A percentile compares a stretch with the other conserved stretches of the same genome.
Conservation (phyloP, 2,797 vertebrate genomes). For the Clarias laeviceps region DNA sequence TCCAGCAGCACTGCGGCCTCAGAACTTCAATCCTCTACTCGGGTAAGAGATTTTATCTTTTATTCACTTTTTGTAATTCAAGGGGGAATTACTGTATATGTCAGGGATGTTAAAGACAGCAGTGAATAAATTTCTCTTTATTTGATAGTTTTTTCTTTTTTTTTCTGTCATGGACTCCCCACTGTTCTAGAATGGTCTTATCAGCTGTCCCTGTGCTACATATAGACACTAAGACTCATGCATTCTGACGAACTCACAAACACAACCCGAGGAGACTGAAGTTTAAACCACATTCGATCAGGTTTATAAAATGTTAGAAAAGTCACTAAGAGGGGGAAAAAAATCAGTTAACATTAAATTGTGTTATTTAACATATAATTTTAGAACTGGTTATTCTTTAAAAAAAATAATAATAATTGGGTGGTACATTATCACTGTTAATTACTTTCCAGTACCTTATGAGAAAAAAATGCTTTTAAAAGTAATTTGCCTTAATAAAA, state of each 20-base stretch:
- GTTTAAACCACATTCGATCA: neutral
- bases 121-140: neutral
- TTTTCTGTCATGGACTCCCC: neutral
- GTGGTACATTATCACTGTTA: neutral
- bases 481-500: neutral
- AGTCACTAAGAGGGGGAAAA: too few species aligned
- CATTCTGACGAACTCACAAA: slow-evolving; percentile 38
- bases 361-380: neutral
- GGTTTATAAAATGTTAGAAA: neutral
- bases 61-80: neutral
- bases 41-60: slow-evolving; percentile 17
- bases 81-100: neutral
- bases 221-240: slow-evolving; percentile 49
- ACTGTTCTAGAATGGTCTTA: slow-evolving; percentile 47
- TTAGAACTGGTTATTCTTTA: neutral
- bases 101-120: neutral
- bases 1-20: neutral
- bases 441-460: neutral
- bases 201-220: slow-evolving; percentile 64
- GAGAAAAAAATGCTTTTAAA: neutral
- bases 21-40: neutral
- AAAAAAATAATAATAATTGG: too few species aligned
- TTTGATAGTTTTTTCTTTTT: neutral
- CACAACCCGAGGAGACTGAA: slow-evolving; percentile 1
- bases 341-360: neutral